Base-by-base conservation (phyloP, 2,113 vertebrate genomes). In the Pica pica region DNA sequence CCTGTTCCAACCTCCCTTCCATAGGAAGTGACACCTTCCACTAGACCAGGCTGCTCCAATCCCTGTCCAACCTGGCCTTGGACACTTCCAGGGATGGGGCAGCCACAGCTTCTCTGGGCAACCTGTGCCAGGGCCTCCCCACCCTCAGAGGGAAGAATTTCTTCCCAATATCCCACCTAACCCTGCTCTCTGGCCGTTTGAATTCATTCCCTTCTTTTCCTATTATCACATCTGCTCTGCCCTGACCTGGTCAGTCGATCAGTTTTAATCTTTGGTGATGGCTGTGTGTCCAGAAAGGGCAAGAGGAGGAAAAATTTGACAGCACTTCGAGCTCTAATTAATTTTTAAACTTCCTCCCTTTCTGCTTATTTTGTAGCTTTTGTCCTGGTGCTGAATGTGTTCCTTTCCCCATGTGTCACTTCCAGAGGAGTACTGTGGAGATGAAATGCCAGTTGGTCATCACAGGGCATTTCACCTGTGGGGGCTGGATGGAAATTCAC, bases 341-440 rank as follows among this genome's bases (percentile, higher is more conserved):
- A 96, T 95, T 95, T 96, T 97, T 97, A 92, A 97, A 76, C 94
- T 94, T 96, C 92, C 92, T 93, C 42, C 35, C 35, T 93, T 90
- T 87, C 80, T 93, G 95, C 94, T 97, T 90, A 70, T 94, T 78
- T 88, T 56, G 55, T 57, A 57, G 63, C 86, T 93, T 95, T 95
- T 88, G 65, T 74, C 87, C 89, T 75, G 75, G 13, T 64, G 55
- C 56, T 93, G 90, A 79, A 82, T 52, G 24, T 56, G 27, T 60
- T 88, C 41, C 69, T 93, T 83, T 39, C 33, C 35, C 46, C 11
- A 0, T 10, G 47, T 82, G 90, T 83, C 93, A 90, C 57, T 69
- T 93, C 76, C 59, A 83, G 79, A 90, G 69, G 55, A 64, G 59
- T 21, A 19, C 16, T 47, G 33, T 31, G 39, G 55, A 42, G 77